Evolutionary conservation across 2,797 vertebrate genomes (phyloP).

Genomic region (Poliocrania exsul): DNA sequence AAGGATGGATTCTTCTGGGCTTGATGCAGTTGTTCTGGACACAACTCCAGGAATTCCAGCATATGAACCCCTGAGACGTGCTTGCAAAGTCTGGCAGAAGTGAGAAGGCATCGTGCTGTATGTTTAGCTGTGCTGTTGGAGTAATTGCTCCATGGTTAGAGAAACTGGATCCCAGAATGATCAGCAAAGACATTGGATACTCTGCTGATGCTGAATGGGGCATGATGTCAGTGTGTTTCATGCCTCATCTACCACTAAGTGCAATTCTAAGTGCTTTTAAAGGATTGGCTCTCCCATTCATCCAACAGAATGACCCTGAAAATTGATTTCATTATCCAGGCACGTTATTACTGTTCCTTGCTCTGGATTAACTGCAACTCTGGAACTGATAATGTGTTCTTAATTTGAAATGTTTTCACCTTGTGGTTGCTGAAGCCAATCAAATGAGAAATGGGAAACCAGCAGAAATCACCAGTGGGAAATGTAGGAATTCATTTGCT

Average conservation of each 20-base stretch:
- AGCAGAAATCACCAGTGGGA: background rate
- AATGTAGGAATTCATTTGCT: background rate
- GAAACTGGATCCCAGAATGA: background rate
- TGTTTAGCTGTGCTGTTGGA: background rate
- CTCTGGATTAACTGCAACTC: background rate
- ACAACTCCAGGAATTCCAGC: background rate
- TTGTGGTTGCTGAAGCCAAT: background rate
- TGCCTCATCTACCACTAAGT: conserved; percentile 6
- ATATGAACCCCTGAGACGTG: background rate
- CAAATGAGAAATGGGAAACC: background rate
- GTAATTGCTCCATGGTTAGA: background rate
- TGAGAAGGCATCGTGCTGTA: rapidly evolving
- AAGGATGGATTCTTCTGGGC: background rate
- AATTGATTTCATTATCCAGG: conserved; percentile 4
- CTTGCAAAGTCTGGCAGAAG: background rate
- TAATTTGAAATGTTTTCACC: background rate
- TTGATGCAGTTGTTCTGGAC: background rate
- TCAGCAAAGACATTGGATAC: background rate
- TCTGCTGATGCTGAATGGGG: background rate
- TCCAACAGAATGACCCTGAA: background rate
- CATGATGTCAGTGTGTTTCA: conserved; percentile 8
- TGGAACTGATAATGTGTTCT: background rate
- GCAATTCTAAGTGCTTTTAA: background rate
- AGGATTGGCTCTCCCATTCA: background rate
- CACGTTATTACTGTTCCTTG: background rate